phyloP scores from a whole-genome alignment of 2,888 invertebrate species.

The Drosophila demipolita region DNA sequence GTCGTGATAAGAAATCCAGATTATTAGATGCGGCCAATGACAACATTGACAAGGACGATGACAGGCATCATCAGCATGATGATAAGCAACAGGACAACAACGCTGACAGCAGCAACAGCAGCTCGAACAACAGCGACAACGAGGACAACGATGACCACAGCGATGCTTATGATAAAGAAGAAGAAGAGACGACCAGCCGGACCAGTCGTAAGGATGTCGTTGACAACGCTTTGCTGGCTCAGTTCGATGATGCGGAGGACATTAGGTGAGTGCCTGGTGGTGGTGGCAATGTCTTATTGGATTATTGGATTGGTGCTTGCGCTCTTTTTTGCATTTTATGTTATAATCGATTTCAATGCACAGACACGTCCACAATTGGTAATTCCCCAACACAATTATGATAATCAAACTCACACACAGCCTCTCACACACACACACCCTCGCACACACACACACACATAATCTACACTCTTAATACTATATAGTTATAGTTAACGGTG shows the following conservation, averaged over 20 bases:
- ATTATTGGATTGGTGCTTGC: conserved; percentile 62
- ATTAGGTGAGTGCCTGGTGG: conserved; percentile 76
- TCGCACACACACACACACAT: conserved; percentile 20
- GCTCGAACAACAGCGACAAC: conserved; percentile 52
- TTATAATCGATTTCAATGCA: conserved; percentile 68
- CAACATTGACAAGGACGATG: conserved; percentile 78
- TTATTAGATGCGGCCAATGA: conserved; percentile 83
- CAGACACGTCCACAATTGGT: conserved; percentile 67
- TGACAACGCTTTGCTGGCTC: conserved; percentile 68
- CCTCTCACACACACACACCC: conserved; percentile 19
- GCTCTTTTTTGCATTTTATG: conserved; percentile 67
- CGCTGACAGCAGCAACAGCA: conserved; percentile 60
- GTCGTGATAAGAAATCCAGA: conserved; percentile 84
- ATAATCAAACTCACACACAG: conserved; percentile 39
- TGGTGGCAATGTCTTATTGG: conserved; percentile 49
- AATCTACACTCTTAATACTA: conserved; percentile 19
- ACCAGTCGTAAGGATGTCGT: conserved; percentile 65
- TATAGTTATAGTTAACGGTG: conserved; percentile 43
- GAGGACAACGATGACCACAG: conserved; percentile 49
- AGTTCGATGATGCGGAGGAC: conserved; percentile 79
- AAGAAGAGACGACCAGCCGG: conserved; percentile 53
- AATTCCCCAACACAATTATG: conserved; percentile 48
- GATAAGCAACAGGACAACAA: conserved; percentile 63
- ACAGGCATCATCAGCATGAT: conserved; percentile 58
- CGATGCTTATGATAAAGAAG: conserved; percentile 47